A percentile compares a stretch with the other conserved stretches of the same genome.
Evolutionary conservation across 2,797 vertebrate genomes (phyloP).

Genomic region (Eutrigla gurnardus): DNA sequence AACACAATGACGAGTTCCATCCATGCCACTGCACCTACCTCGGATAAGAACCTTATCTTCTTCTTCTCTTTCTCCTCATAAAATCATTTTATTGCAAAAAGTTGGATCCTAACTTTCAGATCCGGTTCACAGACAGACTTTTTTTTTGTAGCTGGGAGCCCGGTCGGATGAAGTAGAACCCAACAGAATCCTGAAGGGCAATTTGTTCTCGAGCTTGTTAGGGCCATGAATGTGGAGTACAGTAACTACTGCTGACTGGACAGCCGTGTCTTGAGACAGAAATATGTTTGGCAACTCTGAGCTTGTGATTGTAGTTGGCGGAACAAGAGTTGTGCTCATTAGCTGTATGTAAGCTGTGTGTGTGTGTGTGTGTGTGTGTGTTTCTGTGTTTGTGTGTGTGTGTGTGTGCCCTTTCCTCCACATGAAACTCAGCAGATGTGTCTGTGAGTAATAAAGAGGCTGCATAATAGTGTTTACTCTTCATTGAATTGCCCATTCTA

Average conservation of each 20-base stretch:
- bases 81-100: constrained; percentile 8
- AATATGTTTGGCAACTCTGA: constrained; percentile 4
- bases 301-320: constrained; percentile 12
- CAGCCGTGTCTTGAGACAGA: background rate
- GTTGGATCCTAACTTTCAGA: background rate
- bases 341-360: background rate
- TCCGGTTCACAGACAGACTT: constrained; percentile 4
- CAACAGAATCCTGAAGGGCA: constrained; percentile 30
- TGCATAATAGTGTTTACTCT: constrained; percentile 18
- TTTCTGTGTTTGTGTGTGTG: constrained; percentile 3
- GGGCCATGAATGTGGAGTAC: constrained; percentile 12
- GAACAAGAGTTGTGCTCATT: constrained; percentile 18
- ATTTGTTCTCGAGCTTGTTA: constrained; percentile 23
- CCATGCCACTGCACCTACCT: background rate
- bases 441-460: constrained; percentile 25
- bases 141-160: background rate
- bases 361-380: constrained; percentile 2
- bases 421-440: constrained; percentile 15
- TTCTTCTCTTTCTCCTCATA: constrained; percentile 17
- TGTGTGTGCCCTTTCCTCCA: constrained; percentile 5
- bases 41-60: background rate
- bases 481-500: constrained; percentile 29
- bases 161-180: constrained; percentile 3
- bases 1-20: constrained; percentile 19
- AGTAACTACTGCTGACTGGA: constrained; percentile 14